phyloP scores from a whole-genome alignment of 1,140 invertebrate genomes.

The Antheraea pernyi region DNA sequence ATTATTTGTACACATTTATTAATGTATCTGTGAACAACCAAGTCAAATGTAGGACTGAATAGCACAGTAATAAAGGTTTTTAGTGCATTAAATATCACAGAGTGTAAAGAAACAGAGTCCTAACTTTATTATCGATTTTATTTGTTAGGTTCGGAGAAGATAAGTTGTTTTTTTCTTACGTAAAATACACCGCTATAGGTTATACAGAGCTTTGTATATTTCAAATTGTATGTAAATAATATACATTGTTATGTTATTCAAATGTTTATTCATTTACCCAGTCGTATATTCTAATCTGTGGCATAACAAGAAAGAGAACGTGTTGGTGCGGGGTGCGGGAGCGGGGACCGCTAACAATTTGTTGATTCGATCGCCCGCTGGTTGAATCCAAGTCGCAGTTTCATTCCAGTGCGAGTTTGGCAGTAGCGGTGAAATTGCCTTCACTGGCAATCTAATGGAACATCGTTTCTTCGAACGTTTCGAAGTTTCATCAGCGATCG shows the following conservation, averaged over 20 bases:
- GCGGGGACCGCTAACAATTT: constrained; percentile 24
- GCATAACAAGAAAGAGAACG: constrained; percentile 33
- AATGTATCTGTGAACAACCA: neutral
- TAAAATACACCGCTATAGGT: neutral
- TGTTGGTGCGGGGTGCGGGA: constrained; percentile 17
- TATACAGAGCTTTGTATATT: neutral
- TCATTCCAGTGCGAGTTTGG: constrained; percentile 41
- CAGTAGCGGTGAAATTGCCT: constrained; percentile 71
- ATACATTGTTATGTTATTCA: neutral
- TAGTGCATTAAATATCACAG: constrained; percentile 25
- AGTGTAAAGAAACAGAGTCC: neutral
- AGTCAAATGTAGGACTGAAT: neutral
- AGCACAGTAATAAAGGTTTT: constrained; percentile 42
- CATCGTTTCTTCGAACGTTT: constrained; percentile 69
- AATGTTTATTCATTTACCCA: neutral
- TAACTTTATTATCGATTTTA: neutral
- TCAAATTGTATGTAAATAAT: constrained; percentile 5
- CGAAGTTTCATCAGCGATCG: constrained; percentile 56
- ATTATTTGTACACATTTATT: too few species aligned
- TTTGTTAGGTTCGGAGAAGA: neutral
- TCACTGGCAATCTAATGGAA: constrained; percentile 76
- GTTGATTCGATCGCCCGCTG: constrained; percentile 44
- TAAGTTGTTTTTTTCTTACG: neutral
- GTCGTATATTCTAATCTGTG: neutral
- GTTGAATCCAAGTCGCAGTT: constrained; percentile 21